These are phyloP conservation scores for Beris chalybata DNA, from an alignment of 2,888 invertebrate genomes.

Conservation along the genomic window DNA sequence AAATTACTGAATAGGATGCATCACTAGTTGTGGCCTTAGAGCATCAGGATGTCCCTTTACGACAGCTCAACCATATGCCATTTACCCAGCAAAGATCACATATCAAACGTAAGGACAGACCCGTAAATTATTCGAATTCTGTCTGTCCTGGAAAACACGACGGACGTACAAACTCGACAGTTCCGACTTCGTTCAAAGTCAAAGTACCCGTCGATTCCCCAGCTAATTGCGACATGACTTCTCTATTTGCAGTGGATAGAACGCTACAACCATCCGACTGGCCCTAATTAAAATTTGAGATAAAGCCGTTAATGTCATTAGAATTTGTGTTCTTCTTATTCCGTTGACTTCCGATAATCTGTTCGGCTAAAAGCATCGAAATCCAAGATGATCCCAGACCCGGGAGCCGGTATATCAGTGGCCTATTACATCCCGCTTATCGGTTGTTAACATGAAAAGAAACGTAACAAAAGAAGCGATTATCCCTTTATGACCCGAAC, in stretches of 20 bases:
- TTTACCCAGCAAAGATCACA: constrained; percentile 15
- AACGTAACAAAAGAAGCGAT: constrained; percentile 22
- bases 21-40: background rate
- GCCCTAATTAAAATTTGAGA: constrained; percentile 23
- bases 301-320: constrained; percentile 11
- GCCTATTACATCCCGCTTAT: constrained; percentile 23
- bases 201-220: constrained; percentile 6
- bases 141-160: background rate
- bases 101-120: constrained; percentile 24
- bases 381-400: background rate
- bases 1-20: constrained; percentile 2
- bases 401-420: constrained; percentile 7
- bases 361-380: background rate
- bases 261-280: background rate
- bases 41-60: constrained; percentile 14
- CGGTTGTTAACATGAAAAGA: constrained; percentile 31
- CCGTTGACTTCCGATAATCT: background rate
- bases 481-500: constrained; percentile 32
- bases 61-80: background rate
- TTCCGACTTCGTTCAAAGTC: constrained; percentile 5
- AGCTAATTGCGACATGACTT: constrained; percentile 19
- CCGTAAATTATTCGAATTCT: constrained; percentile 21
- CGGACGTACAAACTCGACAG: constrained; percentile 5
- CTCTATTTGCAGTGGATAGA: constrained; percentile 5
- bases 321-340: background rate